Base-by-base conservation (phyloP, 2,113 vertebrate genomes). In the Pao palembangensis region DNA sequence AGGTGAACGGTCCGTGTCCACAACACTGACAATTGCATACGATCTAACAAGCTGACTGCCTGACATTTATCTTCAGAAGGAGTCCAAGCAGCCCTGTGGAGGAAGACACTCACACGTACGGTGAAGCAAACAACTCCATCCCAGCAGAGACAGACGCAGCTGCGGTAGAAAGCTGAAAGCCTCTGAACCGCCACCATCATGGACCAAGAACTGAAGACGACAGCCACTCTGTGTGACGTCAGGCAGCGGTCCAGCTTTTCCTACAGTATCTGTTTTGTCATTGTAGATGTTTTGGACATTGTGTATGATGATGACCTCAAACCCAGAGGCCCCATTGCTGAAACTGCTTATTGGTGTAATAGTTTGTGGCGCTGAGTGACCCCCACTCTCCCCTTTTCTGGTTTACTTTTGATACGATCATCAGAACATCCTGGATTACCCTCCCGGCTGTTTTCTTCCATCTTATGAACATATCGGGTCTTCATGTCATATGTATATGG, bases 141-240 rank as follows among this genome's bases (percentile, higher is more conserved):
- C 58, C 82, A 8, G 77, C 74, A 71, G 89, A 86, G 51, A 78
- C 42, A 31, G 84, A 90, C 59, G 65, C 76, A 1, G 55, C 82
- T 3, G 72, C 75, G 31, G 51, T 81, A 19, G 82, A 90, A 62
- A 92, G 88, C 86, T 90, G 84, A 92, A 85, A 73, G 61, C 68
- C 60, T 55, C 49, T 52, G 5, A 59, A 54, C 28, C 50, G 58
- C 75, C 48, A 58, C 59, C 52, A 58, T 42, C 73, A 65, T 67
- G 80, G 80, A 86, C 83, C 85, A 85, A 85, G 82, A 74, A 76
- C 80, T 76, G 75, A 84, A 78, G 75, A 86, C 15, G 77, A 77
- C 52, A 71, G 79, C 78, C 71, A 75, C 64, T 69, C 38, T 57
- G 57, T 72, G 73, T 76, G 71, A 71, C 47, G 42, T 71, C 69